These are phyloP conservation scores for Macroglossus sobrinus DNA, from an alignment of 2,113 vertebrate species.

Conservation along the genomic window DNA sequence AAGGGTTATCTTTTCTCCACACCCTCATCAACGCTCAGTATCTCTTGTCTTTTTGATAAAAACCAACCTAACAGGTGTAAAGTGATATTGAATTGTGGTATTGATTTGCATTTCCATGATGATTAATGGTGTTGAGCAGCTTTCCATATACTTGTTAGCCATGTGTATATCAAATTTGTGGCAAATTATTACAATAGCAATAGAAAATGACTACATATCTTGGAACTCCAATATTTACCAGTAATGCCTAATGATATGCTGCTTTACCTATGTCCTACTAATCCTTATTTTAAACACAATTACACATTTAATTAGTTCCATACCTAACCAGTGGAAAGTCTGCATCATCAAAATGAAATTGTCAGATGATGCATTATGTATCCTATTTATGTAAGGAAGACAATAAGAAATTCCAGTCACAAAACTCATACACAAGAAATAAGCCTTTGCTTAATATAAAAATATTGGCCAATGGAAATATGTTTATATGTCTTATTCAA, in stretches of 20 bases:
- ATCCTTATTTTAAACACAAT: not conserved
- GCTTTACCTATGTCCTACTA: not conserved
- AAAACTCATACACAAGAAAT: not conserved
- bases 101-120: not conserved
- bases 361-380: not conserved
- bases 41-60: no score
- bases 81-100: not conserved
- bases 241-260: not conserved
- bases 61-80: no score
- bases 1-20: no score
- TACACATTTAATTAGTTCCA: not conserved
- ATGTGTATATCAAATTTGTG: not conserved
- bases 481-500: not conserved
- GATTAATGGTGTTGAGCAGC: not conserved
- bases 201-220: not conserved
- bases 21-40: no score
- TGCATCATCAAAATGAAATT: not conserved
- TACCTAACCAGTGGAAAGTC: not conserved
- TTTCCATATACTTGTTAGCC: no score
- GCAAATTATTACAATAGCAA: not conserved
- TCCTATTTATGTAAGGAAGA: not conserved
- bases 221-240: not conserved
- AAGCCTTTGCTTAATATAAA: not conserved
- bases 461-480: not conserved
- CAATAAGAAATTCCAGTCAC: not conserved